Base-by-base conservation (phyloP, 2,113 vertebrate genomes). In the Athene noctua region DNA sequence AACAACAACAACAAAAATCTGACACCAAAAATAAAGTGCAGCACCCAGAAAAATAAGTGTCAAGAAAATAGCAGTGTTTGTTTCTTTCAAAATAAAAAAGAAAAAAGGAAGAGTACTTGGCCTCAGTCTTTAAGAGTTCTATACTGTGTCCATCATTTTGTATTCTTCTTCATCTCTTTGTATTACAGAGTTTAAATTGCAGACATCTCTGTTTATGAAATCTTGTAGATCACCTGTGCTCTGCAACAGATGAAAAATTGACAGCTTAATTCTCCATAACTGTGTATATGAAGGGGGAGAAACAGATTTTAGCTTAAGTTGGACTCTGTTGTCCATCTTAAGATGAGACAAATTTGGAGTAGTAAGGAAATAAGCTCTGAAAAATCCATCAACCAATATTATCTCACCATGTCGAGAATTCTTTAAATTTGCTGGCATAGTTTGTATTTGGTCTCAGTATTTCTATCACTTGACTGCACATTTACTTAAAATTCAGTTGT, bases 111-210 rank as follows among this genome's bases (percentile, higher is more conserved):
- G 10, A 98, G 72, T 75, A 97, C 96, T 98, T 98, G 97, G 97
- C 96, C 88, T 97, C 95, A 97, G 96, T 97, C 97, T 97, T 97
- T 91, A 92, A 67, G 67, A 93, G 85, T 91, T 93, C 98, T 99
- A 99, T 90, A 98, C 98, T 80, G 98, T 99, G 96, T 99, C 99
- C 99, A 99, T 99, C 99, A 99, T 99, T 97, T 98, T 99, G 27
- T 98, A 97, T 96, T 99, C 99, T 16, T 99, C 99, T 85, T 99
- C 99, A 13, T 99, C 99, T 97, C 98, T 99, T 92, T 98, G 98
- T 98, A 98, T 97, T 95, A 97, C 96, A 61, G 97, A 98, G 44
- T 97, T 97, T 94, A 96, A 98, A 95, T 97, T 98, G 98, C 98
- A 98, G 90, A 97, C 96, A 94, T 98, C 98, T 29, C 98, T 97